Evolutionary conservation across 92 coral and sea anemone genomes (phyloP), one percentile per base, ranked within the genome.

Genomic region (Parazoanthus swiftii): DNA sequence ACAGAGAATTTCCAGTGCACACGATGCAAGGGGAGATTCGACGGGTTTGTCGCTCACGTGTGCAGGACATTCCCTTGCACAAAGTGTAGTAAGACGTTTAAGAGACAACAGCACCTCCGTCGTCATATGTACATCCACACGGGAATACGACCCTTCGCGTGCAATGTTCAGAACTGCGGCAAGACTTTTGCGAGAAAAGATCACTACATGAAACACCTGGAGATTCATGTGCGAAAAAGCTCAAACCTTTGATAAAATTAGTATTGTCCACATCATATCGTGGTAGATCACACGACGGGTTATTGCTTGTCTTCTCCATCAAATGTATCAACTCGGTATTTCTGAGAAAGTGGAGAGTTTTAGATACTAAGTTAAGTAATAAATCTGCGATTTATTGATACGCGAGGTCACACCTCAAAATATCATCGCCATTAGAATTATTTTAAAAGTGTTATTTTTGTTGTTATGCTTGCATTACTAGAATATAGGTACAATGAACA

Each of bases 151-250:
- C 93, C 93, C 9, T 90, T 86, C 77, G 88, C 81, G 35, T 90
- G 93, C 76, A 81, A 50, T 44, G 88, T 81, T 26, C 83, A 75
- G 18, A 44, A 90, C 59, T 90, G 93, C 70, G 93, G 93, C 21
- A 90, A 90, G 85, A 85, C 93, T 18, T 90, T 90, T 50, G 90
- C 93, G 23, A 88, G 90, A 66, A 89, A 89, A 36, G 89, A 90
- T 77, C 83, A 89, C 81, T 81, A 76, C 73, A 75, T 86, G 68
- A 90, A 90, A 86, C 93, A 90, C 56, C 66, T 84, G n/a, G 85
- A 80, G 44, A 21, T 33, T 56, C 85, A 80, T 35, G 70, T 80
- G 3, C 25, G 72, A 80, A 80, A 80, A 36, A 80, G 68, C 84
- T 80, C 84, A 14, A 36, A 58, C 26, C 44, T 58, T 58, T 80